A percentile compares a stretch with the other conserved stretches of the same genome.
Evolutionary conservation across 2,888 invertebrate species (phyloP).

Genomic region (Nomada ruficornis): DNA sequence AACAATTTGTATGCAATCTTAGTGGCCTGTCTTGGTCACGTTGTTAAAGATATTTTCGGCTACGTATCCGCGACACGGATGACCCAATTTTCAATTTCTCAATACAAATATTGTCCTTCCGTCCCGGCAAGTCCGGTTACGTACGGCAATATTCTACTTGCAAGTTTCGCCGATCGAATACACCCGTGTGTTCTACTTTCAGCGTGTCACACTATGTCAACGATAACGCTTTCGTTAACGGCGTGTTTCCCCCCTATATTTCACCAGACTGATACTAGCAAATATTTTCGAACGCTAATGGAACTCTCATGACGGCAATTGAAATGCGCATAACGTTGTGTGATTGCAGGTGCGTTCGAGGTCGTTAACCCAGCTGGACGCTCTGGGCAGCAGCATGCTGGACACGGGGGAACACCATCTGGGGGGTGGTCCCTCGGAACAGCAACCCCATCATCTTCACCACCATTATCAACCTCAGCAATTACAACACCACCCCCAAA

Average conservation of each 20-base stretch:
- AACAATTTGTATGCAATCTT: slow-evolving; percentile 28
- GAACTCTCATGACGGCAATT: neutral
- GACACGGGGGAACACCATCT: slow-evolving; percentile 80
- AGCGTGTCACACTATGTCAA: neutral
- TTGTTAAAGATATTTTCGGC: neutral
- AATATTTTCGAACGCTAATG: neutral
- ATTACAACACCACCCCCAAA: slow-evolving; percentile 82
- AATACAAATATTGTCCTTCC: neutral
- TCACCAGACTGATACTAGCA: neutral
- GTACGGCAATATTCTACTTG: neutral
- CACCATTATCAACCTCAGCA: slow-evolving; percentile 82
- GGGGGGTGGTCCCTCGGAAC: slow-evolving; percentile 72
- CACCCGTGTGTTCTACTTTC: slow-evolving; percentile 10
- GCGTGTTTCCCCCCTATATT: neutral
- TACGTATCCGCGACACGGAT: neutral
- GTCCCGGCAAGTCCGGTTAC: neutral
- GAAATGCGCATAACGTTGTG: neutral
- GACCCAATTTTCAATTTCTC: slow-evolving; percentile 11
- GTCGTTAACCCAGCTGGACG: slow-evolving; percentile 90
- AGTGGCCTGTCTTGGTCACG: neutral
- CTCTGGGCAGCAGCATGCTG: slow-evolving; percentile 86
- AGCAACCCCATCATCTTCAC: slow-evolving; percentile 80
- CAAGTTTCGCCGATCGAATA: neutral
- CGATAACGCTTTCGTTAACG: neutral
- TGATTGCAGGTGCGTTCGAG: slow-evolving; percentile 88